These are phyloP conservation scores for Rotaria sp. DNA, from an alignment of 2,888 invertebrate species.

Conservation along the genomic window DNA sequence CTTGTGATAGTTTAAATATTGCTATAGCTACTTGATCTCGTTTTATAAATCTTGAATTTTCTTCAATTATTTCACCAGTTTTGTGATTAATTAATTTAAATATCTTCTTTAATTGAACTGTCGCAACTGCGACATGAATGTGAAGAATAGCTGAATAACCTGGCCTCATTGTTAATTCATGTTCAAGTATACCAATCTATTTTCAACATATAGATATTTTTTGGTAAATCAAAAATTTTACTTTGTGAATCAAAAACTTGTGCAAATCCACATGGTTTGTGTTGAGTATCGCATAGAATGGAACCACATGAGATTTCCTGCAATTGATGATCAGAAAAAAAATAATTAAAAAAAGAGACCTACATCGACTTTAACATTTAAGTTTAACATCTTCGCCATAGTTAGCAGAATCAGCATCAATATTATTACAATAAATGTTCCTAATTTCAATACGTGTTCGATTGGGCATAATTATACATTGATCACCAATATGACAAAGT, in stretches of 20 bases:
- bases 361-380: constrained; percentile 87
- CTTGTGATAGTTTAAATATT: constrained; percentile 76
- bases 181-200: constrained; percentile 84
- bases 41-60: constrained; percentile 70
- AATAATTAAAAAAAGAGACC: constrained; percentile 45
- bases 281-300: constrained; percentile 78
- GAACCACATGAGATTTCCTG: constrained; percentile 90
- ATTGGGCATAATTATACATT: constrained; percentile 91
- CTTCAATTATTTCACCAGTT: constrained; percentile 66
- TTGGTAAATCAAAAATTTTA: neutral
- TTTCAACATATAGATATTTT: no score
- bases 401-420: constrained; percentile 83
- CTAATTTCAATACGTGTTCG: constrained; percentile 86
- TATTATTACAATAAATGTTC: constrained; percentile 91
- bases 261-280: constrained; percentile 85
- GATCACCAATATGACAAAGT: constrained; percentile 79
- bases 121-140: no score
- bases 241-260: constrained; percentile 84
- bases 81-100: no score
- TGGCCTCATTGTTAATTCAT: constrained; percentile 97
- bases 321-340: constrained; percentile 36
- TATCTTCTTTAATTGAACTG: no score
- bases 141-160: constrained; percentile 98
- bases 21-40: constrained; percentile 99
- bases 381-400: constrained; percentile 97